Conservation (phyloP, 2,113 vertebrate species). For the Argyrosomus japonicus region DNA sequence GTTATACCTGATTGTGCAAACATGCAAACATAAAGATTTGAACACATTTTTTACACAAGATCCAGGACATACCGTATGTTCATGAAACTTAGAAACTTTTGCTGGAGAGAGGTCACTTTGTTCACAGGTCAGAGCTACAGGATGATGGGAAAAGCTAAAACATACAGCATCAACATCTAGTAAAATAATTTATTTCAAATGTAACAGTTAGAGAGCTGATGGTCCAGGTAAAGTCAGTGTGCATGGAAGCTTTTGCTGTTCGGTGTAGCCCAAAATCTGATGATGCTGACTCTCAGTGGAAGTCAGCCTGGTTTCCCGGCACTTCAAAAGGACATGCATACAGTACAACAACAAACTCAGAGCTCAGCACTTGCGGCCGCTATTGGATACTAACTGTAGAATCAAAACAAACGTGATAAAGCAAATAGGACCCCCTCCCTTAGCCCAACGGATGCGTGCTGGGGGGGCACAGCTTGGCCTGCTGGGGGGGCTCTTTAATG, state of each 20-base stretch:
- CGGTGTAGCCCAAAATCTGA: slow-evolving; percentile 32
- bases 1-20: not conserved
- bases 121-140: too few relatives aligned
- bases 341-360: slow-evolving; percentile 79
- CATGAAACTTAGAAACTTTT: too few relatives aligned
- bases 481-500: slow-evolving; percentile 75
- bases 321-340: slow-evolving; percentile 78
- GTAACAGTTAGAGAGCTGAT: not conserved
- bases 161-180: too few relatives aligned
- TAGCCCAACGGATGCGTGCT: slow-evolving; percentile 65
- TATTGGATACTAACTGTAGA: slow-evolving; percentile 74
- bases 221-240: not conserved
- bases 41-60: too few relatives aligned
- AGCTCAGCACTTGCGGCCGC: slow-evolving; percentile 58
- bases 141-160: too few relatives aligned
- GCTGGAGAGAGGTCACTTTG: too few relatives aligned
- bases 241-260: slow-evolving; percentile 4
- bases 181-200: not conserved
- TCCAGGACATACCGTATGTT: too few relatives aligned
- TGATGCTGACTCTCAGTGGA: slow-evolving; percentile 43
- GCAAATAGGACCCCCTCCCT: slow-evolving; percentile 73
- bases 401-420: slow-evolving; percentile 79
- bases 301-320: slow-evolving; percentile 35
- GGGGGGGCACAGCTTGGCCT: slow-evolving; percentile 65
- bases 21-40: too few relatives aligned